Evolutionary conservation across 2,797 vertebrate genomes (phyloP), one percentile per base, ranked within the genome.

Genomic region (Ataeniobius toweri): DNA sequence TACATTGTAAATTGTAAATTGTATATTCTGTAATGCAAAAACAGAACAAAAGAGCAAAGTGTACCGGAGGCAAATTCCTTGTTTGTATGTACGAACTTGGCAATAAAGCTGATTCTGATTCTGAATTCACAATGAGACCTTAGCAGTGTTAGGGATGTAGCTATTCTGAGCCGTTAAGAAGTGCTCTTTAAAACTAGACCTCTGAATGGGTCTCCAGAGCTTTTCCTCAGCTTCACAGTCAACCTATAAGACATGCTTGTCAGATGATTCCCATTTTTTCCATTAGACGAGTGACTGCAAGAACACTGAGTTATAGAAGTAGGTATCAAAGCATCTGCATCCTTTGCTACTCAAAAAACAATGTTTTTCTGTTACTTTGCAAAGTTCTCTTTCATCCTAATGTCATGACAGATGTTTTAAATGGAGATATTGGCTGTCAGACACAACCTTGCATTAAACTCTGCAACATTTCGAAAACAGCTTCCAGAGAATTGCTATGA

Each of bases 211-310:
- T 78, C 79, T 75, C 70, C 41, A 16, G 73, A 85, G 78, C 80
- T 71, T 81, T 80, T 74, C 53, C 67, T 81, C 48, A n/a, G 41
- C 70, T 84, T 87, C 86, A 91, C 78, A 86, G 79, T 73, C 48
- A 6, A 53, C 72, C 76, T 88, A 63, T 68, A 72, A 80, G 50
- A 72, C 13, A 12, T 74, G 53, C 65, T 75, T 87, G 74, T 79
- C 81, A 80, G 76, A 83, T 88, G 80, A 91, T 78, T 87, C 80
- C 48, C 36, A 73, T 83, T 83, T 86, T 8, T 71, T 78, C 70
- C 82, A 82, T 88, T 89, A 67, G 12, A 79, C 28, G 22, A 75
- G 61, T 80, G 59, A 61, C 79, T 81, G 80, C 76, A 74, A 85
- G 58, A 77, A 26, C 78, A 85, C 81, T 81, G 74, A 82, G 84